Conservation (phyloP, 37 sponge, comb jelly and placozoan species). For the Chondrosia reniformis region DNA sequence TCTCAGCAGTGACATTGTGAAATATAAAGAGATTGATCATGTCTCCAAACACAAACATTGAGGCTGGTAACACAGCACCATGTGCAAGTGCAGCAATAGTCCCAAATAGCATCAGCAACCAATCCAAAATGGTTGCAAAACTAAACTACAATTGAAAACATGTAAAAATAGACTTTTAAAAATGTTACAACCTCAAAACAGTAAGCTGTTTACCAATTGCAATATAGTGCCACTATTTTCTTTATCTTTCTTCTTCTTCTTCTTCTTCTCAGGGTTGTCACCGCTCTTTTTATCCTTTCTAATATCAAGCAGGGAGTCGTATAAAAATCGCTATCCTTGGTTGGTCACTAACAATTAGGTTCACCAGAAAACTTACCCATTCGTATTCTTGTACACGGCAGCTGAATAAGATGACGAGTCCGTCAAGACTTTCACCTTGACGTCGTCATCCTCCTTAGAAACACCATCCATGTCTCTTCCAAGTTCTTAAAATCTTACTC, state of each 20-base stretch:
- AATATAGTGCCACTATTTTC: neutral
- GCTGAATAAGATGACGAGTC: neutral
- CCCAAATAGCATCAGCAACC: slow-evolving; percentile 41
- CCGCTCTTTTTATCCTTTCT: too few relatives aligned
- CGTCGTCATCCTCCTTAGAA: neutral
- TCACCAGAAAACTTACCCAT: too few relatives aligned
- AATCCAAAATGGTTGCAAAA: slow-evolving; percentile 39
- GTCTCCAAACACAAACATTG: slow-evolving; percentile 55
- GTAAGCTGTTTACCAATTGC: neutral
- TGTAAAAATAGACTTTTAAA: neutral
- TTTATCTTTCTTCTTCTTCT: neutral
- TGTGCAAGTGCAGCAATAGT: slow-evolving; percentile 23
- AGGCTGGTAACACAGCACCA: slow-evolving; percentile 38
- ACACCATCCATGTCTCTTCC: too few relatives aligned
- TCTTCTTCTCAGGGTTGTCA: neutral
- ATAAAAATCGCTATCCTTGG: too few relatives aligned
- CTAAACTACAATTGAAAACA: slow-evolving; percentile 34
- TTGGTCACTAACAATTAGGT: too few relatives aligned
- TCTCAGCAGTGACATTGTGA: slow-evolving; percentile 5
- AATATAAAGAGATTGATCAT: slow-evolving; percentile 46
- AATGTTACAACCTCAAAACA: neutral
- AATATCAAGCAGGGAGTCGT: too few relatives aligned
- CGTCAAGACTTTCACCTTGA: neutral
- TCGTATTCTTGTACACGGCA: neutral
- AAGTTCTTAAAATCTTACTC: too few relatives aligned